These are phyloP conservation scores for Anas platyrhynchos DNA, from an alignment of 2,113 vertebrate species.

Conservation along the genomic window DNA sequence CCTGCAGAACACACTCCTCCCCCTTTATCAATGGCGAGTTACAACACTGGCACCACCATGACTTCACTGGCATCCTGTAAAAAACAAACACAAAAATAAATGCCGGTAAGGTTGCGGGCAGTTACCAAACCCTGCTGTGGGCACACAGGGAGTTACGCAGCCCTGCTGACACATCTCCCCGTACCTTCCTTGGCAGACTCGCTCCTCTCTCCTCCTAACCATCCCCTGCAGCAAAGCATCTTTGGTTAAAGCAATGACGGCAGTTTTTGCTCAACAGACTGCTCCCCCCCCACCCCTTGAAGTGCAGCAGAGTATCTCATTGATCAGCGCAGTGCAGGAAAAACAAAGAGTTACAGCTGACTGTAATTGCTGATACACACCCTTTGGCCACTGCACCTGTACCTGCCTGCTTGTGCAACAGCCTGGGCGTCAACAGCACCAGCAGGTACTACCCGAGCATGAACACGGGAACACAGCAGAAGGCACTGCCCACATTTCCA, in stretches of 20 bases:
- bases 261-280: not conserved
- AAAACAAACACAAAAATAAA: not conserved
- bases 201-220: not conserved
- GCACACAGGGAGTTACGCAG: not conserved
- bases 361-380: not conserved
- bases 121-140: not conserved
- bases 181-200: not conserved
- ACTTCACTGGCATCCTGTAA: not conserved
- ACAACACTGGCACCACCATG: not conserved
- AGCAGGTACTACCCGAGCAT: not conserved
- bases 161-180: not conserved
- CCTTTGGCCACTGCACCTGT: conserved; percentile 20
- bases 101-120: not conserved
- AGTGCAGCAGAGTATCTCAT: not conserved
- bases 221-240: not conserved
- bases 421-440: not conserved
- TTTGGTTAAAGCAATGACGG: not conserved
- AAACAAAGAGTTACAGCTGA: not conserved
- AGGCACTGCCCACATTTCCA: not conserved
- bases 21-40: not conserved
- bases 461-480: not conserved
- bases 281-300: not conserved
- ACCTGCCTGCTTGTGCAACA: conserved; percentile 39
- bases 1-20: not conserved
- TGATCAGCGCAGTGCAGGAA: not conserved